Conservation (phyloP, 2,113 vertebrate genomes). For the Chamaetylas fuelleborni region DNA sequence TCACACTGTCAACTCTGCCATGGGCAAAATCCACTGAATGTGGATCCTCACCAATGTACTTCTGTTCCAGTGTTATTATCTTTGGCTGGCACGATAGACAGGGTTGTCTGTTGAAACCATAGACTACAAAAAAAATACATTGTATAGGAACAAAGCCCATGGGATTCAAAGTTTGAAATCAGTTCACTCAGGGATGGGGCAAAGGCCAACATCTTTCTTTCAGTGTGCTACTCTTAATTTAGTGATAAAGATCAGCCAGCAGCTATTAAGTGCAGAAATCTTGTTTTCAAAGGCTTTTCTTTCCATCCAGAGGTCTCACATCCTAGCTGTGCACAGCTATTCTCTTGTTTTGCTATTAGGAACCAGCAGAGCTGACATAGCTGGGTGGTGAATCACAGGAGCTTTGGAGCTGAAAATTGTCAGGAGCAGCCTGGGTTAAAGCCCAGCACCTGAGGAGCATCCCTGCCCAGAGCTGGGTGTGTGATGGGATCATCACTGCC, state of each 20-base stretch:
- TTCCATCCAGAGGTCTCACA: conserved; percentile 3
- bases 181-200: not conserved
- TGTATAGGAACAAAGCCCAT: not conserved
- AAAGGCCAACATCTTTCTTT: not conserved
- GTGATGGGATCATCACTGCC: no score
- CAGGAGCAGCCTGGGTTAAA: not conserved
- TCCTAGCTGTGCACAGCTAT: not conserved
- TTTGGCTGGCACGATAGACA: not conserved
- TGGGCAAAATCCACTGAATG: not conserved
- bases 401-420: not conserved
- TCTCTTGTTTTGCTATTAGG: not conserved
- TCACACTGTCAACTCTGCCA: not conserved
- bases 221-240: not conserved
- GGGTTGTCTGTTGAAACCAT: not conserved
- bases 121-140: not conserved
- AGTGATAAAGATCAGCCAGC: not conserved
- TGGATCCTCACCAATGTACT: not conserved
- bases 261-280: not conserved
- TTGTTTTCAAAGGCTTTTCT: not conserved
- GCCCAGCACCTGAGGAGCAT: not conserved
- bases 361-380: not conserved
- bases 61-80: not conserved
- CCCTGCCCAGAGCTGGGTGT: not conserved
- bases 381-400: conserved; percentile 19
- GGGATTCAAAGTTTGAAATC: not conserved